phyloP scores from a whole-genome alignment of 2,888 invertebrate species.

The Archips xylosteana region DNA sequence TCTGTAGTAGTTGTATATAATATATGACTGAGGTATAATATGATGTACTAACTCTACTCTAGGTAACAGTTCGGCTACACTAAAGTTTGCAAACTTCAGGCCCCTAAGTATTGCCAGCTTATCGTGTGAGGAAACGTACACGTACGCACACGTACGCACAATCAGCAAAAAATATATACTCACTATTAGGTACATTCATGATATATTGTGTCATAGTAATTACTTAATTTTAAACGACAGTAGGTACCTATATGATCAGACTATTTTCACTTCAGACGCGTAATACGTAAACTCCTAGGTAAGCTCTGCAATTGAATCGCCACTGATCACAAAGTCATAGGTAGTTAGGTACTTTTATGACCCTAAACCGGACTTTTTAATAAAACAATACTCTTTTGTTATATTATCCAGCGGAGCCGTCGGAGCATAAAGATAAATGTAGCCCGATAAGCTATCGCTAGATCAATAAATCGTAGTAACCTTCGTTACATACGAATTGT shows the following conservation, averaged over 20 bases:
- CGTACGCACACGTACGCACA: no score
- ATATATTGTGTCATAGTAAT: no score
- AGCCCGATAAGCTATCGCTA: slow-evolving; percentile 73
- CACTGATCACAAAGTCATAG: neutral
- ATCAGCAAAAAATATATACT: no score
- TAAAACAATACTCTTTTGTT: slow-evolving; percentile 44
- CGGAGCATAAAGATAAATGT: slow-evolving; percentile 66
- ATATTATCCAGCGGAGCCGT: slow-evolving; percentile 50
- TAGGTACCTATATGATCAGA: neutral
- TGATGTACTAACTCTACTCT: no score
- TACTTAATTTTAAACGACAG: neutral
- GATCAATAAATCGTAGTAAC: slow-evolving; percentile 76
- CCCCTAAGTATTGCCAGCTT: no score
- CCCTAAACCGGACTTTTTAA: slow-evolving; percentile 34
- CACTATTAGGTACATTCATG: no score
- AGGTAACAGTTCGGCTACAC: no score
- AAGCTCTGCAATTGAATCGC: slow-evolving; percentile 24
- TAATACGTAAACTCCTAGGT: slow-evolving; percentile 9
- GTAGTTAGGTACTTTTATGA: slow-evolving; percentile 19
- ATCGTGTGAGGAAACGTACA: no score
- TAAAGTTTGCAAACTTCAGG: no score
- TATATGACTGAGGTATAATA: no score
- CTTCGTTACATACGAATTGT: slow-evolving; percentile 53
- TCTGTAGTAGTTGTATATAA: no score
- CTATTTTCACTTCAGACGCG: neutral